A percentile compares a stretch with the other conserved stretches of the same genome.
Evolutionary conservation across 2,888 invertebrate genomes (phyloP).

Genomic region (Zelleria hepariella): DNA sequence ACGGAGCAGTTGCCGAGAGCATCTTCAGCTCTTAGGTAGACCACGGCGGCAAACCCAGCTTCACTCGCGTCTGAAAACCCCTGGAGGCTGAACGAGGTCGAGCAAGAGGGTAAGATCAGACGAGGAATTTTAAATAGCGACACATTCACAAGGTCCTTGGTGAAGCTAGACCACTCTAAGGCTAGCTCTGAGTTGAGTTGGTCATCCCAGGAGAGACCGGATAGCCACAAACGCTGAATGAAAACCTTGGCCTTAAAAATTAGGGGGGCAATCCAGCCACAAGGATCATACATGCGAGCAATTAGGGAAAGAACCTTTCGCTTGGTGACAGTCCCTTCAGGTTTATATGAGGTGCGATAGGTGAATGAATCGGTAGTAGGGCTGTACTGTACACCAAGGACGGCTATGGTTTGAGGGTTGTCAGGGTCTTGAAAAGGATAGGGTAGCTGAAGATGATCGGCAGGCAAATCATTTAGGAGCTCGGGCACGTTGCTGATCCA

Average conservation of each 20-base stretch:
- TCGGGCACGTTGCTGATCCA: neutral
- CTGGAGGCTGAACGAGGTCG: neutral
- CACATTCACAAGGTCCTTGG: neutral
- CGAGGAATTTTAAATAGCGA: neutral
- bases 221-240: conserved; percentile 3
- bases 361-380: conserved; percentile 1
- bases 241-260: conserved; percentile 5
- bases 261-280: neutral
- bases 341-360: neutral
- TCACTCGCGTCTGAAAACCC: conserved; percentile 5
- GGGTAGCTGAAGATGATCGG: neutral
- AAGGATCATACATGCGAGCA: neutral
- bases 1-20: neutral
- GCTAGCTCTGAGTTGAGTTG: neutral
- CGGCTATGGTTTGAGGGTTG: neutral
- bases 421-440: neutral
- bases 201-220: neutral
- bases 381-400: conserved; percentile 3
- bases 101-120: neutral
- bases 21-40: neutral
- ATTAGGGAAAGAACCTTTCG: neutral
- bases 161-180: neutral
- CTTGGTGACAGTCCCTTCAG: neutral
- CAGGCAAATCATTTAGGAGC: neutral
- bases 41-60: conserved; percentile 4